A percentile compares a stretch with the other conserved stretches of the same genome.
These are phyloP conservation scores for Mesocentrotus franciscanus DNA, from an alignment of 53 echinoderm and acorn worm genomes.

Conservation along the genomic window DNA sequence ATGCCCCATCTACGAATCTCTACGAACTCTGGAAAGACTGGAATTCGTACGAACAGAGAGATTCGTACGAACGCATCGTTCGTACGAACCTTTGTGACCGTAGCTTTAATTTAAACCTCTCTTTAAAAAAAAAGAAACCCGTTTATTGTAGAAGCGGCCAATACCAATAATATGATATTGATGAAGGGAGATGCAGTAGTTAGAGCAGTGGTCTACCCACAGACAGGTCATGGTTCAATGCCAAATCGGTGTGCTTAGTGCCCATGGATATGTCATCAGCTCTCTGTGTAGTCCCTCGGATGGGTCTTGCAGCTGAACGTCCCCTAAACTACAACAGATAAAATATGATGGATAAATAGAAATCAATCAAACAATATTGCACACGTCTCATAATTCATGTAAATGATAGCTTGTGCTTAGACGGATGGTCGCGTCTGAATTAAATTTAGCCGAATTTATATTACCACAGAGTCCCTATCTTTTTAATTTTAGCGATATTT, in stretches of 20 bases:
- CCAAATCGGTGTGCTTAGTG: not conserved
- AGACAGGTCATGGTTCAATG: not conserved
- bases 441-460: not conserved
- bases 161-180: not conserved
- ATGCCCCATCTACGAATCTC: too few species aligned
- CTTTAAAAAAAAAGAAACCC: not conserved
- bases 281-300: too few species aligned
- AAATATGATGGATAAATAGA: not conserved
- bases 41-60: too few species aligned
- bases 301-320: too few species aligned
- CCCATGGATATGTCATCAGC: not conserved
- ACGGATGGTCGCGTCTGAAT: too few species aligned
- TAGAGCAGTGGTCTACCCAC: not conserved
- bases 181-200: not conserved
- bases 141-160: not conserved
- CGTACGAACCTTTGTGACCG: too few species aligned
- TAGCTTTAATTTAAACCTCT: too few species aligned
- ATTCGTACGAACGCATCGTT: too few species aligned
- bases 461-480: too few species aligned
- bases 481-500: not conserved
- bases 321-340: too few species aligned
- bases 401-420: not conserved
- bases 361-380: not conserved
- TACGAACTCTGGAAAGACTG: too few species aligned
- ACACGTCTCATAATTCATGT: not conserved